Evolutionary conservation across 2,797 vertebrate genomes (phyloP), one percentile per base, ranked within the genome.

Genomic region (Rhinogobio ventralis): DNA sequence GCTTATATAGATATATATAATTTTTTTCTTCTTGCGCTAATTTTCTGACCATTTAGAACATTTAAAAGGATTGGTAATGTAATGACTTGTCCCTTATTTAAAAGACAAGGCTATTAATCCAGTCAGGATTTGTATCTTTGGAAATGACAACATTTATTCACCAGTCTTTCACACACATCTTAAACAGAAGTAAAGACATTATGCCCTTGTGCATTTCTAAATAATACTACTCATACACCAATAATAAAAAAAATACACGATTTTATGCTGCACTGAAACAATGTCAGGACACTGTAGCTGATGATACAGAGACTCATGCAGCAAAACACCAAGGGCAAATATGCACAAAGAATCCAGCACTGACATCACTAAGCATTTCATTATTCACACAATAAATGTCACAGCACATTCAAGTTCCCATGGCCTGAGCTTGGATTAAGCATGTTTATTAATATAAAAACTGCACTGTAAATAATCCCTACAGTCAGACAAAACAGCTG

Each of bases 81-180:
- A 2, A 64, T 30, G 14, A 30, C 13, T 28, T 28, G 13, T 28
- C 57, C n/a, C 1, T 49, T 49, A 7, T 7, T 5, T 62, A 7
- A 25, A 62, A 53, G 23, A n/a, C 9, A 46, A 79, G 19, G 10
- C 14, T 19, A 39, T 30, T 72, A 25, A 80, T 30, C 25, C 53
- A 68, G 15, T 68, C 23, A 45, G 30, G 20, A 74, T n/a, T 7
- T 33, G 10, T 30, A 17, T 36, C 0, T 30, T 42, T 83, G 17
- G 46, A 25, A 84, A 83, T 77, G 73, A 67, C 30, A 25, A 15
- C 36, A 66, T 84, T 83, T 83, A 84, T 78, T 78, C 49, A 69
- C 45, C 11, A 74, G 3, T 46, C 20, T 36, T 23, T 68, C n/a
- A 68, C n/a, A 83, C 36, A 77, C 68, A 57, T 67, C 10, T 45